Conservation (phyloP, 2,888 invertebrate genomes). For the Apocheima hispidaria region DNA sequence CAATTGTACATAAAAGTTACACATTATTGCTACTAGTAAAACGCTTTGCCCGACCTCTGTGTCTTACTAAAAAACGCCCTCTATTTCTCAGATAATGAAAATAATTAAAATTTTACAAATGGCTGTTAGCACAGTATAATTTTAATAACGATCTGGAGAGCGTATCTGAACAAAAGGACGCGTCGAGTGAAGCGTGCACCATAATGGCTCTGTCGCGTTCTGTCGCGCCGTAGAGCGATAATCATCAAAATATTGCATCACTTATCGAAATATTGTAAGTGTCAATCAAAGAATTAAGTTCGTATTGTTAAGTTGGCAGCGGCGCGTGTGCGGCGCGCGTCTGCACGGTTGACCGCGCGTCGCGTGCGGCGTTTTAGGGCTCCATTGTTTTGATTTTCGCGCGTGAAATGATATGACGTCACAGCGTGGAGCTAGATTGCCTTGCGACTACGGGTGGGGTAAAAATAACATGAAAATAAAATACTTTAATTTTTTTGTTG, state of each 20-base stretch:
- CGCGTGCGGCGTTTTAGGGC: slow-evolving; percentile 73
- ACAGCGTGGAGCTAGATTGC: slow-evolving; percentile 50
- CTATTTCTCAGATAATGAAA: not conserved
- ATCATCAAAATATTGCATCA: slow-evolving; percentile 87
- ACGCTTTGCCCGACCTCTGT: not conserved
- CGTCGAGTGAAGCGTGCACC: slow-evolving; percentile 65
- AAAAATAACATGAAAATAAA: slow-evolving; percentile 15
- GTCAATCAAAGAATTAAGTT: slow-evolving; percentile 86
- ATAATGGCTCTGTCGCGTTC: slow-evolving; percentile 66
- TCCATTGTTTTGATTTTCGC: slow-evolving; percentile 78
- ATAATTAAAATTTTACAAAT: slow-evolving; percentile 20
- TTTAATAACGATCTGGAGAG: slow-evolving; percentile 46
- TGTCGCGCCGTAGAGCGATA: slow-evolving; percentile 66
- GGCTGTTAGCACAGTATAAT: slow-evolving; percentile 2
- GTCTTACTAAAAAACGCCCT: not conserved
- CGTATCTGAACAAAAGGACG: slow-evolving; percentile 54
- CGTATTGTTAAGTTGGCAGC: slow-evolving; percentile 76
- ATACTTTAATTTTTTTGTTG: not conserved
- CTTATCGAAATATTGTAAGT: slow-evolving; percentile 87
- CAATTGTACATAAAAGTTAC: no score
- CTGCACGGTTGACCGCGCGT: slow-evolving; percentile 55
- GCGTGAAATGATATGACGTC: slow-evolving; percentile 66
- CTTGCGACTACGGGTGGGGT: slow-evolving; percentile 16
- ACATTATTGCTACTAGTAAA: no score
- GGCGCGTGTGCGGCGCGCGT: slow-evolving; percentile 66